Evolutionary conservation across 2,797 vertebrate species (phyloP), one percentile per base, ranked within the genome.

Genomic region (Scomberomorus guttatus): DNA sequence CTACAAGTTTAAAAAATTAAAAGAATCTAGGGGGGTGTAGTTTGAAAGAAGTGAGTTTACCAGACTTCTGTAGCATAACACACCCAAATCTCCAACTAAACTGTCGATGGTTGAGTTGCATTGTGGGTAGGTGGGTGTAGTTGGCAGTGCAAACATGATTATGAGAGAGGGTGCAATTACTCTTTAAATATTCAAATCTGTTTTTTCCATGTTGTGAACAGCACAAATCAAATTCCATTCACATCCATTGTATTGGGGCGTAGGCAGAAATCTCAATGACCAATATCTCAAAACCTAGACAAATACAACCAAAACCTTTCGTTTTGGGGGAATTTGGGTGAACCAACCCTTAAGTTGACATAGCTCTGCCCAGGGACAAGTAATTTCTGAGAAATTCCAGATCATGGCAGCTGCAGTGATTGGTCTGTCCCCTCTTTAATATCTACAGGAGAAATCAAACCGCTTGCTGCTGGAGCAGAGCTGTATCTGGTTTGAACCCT

Each of bases 401-500:
- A 34, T 50, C n/a, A 24, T 54, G 24, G 57, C 20, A 32, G 48
- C 51, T 42, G 59, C 50, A 46, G 48, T 3, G n/a, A 7, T 17
- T 61, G 10, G 7, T 24, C 24, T 9, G 52, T 27, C 57, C 62
- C 24, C 37, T 68, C 18, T 58, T 63, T 51, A 25, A 20, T 11
- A 50, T 39, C 22, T 73, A 4, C 54, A 42, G n/a, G 46, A 70
- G 66, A 29, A 18, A 70, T 63, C 5, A 60, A 42, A 14, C 5
- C 0, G 10, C 29, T 39, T 20, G 42, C 37, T 39, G 39, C 44
- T 42, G 58, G 17, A 56, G 32, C 72, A 37, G 46, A 20, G 27
- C 44, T 71, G 66, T 37, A 61, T 61, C 62, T 55, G 79, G 10
- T 56, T 68, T 17, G 18, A 69, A 32, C 58, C n/a, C 62, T n/a